phyloP scores from a whole-genome alignment of 2,797 vertebrate species.

The Caiman crocodilus region DNA sequence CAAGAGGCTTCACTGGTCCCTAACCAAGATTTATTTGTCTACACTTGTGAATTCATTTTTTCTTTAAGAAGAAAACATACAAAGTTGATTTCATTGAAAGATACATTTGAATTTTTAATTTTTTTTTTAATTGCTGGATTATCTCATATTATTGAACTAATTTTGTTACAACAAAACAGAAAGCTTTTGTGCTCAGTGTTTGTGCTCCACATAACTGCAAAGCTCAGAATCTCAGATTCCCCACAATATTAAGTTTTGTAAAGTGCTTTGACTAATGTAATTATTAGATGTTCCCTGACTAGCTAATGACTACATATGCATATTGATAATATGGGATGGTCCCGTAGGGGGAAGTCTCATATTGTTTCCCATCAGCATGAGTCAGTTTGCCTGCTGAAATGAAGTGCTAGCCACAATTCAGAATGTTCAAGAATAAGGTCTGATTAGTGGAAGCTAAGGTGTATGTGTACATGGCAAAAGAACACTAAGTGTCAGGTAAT shows the following conservation, averaged over 20 bases:
- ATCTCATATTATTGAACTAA: background rate
- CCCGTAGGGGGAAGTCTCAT: conserved; percentile 56
- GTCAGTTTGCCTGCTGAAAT: conserved; percentile 62
- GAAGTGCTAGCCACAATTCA: conserved; percentile 67
- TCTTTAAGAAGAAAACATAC: rapidly evolving
- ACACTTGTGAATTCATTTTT: background rate
- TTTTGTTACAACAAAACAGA: background rate
- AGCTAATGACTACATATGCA: conserved; percentile 52
- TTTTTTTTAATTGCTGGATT: background rate
- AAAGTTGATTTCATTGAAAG: background rate
- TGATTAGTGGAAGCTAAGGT: conserved; percentile 57
- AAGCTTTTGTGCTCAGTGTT: background rate
- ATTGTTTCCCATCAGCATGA: conserved; percentile 59
- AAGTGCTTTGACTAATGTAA: conserved; percentile 72
- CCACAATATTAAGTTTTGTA: conserved; percentile 51
- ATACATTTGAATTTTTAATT: background rate
- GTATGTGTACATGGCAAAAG: conserved; percentile 57
- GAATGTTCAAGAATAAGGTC: conserved; percentile 59
- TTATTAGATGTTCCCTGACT: conserved; percentile 68
- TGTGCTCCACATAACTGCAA: background rate
- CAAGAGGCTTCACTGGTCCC: background rate
- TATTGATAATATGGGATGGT: conserved; percentile 68
- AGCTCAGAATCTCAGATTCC: conserved; percentile 25
- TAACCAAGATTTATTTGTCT: background rate
- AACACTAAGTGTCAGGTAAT: conserved; percentile 55